A percentile compares a stretch with the other conserved stretches of the same genome.
Evolutionary conservation across 2,888 invertebrate species (phyloP).

Genomic region (Pollenia labialis): DNA sequence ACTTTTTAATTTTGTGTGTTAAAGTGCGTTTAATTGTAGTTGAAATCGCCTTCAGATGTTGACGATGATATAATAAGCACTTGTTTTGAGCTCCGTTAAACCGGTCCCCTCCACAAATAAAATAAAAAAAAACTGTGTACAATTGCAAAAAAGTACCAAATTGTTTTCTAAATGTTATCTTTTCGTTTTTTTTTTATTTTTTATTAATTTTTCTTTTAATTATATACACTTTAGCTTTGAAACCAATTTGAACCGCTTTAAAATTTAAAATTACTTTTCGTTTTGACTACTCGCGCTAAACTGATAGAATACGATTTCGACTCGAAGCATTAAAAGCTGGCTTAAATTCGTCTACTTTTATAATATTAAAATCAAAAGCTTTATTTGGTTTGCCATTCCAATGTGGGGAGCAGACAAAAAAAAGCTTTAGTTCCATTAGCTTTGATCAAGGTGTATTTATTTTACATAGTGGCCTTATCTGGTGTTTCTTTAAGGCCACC

Average conservation of each 20-base stretch:
- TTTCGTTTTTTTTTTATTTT: slow-evolving; percentile 11
- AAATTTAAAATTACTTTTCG: slow-evolving; percentile 25
- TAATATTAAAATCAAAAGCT: not conserved
- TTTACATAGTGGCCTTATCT: too few species aligned
- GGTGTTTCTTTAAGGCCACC: too few species aligned
- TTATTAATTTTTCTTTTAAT: slow-evolving; percentile 3
- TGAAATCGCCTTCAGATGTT: slow-evolving; percentile 21
- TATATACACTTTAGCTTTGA: slow-evolving; percentile 25
- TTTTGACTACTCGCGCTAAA: slow-evolving; percentile 64
- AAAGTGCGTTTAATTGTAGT: slow-evolving; percentile 55
- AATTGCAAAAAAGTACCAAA: slow-evolving; percentile 55
- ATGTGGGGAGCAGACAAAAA: slow-evolving; percentile 17
- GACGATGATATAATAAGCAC: slow-evolving; percentile 67
- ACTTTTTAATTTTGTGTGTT: slow-evolving; percentile 22
- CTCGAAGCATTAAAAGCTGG: slow-evolving; percentile 51
- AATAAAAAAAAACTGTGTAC: slow-evolving; percentile 15
- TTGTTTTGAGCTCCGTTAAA: slow-evolving; percentile 70
- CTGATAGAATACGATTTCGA: slow-evolving; percentile 48
- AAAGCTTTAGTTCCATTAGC: slow-evolving; percentile 12
- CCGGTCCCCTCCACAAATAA: slow-evolving; percentile 60
- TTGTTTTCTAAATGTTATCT: slow-evolving; percentile 53
- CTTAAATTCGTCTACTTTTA: slow-evolving; percentile 18
- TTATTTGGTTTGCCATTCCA: slow-evolving; percentile 15
- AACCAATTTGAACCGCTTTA: slow-evolving; percentile 38
- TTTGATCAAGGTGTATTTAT: not conserved